phyloP scores from a whole-genome alignment of 2,113 vertebrate genomes.

The Rhinolophus sinicus region DNA sequence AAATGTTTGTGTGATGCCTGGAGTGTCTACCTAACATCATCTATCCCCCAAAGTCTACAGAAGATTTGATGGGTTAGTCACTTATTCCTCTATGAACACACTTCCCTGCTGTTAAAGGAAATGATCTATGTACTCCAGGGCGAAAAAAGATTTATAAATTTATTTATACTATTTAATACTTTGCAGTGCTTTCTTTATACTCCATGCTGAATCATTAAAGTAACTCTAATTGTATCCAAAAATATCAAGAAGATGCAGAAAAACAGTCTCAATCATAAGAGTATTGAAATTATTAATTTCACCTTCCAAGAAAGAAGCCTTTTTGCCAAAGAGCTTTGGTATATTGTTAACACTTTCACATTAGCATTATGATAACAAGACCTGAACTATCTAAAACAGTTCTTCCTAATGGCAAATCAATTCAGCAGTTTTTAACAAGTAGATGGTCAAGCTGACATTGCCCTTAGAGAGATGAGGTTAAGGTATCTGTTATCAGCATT shows the following conservation, averaged over 20 bases:
- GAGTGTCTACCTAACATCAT: conserved; percentile 57
- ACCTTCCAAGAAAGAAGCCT: conserved; percentile 65
- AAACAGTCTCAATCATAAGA: conserved; percentile 38
- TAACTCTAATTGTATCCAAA: conserved; percentile 69
- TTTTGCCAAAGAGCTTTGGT: conserved; percentile 53
- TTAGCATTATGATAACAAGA: conserved; percentile 62
- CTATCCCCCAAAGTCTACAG: conserved; percentile 54
- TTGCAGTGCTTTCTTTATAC: conserved; percentile 55
- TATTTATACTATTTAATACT: conserved; percentile 60
- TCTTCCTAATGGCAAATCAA: conserved; percentile 66
- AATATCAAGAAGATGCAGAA: conserved; percentile 14
- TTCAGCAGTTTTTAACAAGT: conserved; percentile 74
- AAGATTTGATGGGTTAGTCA: conserved; percentile 65
- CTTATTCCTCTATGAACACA: conserved; percentile 70
- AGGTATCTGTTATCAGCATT: conserved; percentile 59
- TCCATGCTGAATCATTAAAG: conserved; percentile 69
- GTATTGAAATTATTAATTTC: conserved; percentile 64
- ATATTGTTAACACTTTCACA: conserved; percentile 65
- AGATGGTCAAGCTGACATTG: conserved; percentile 63
- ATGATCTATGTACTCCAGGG: conserved; percentile 60
- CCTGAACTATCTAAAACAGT: conserved; percentile 69
- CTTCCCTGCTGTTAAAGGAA: conserved; percentile 68
- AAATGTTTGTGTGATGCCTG: conserved; percentile 26
- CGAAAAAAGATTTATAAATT: conserved; percentile 51
- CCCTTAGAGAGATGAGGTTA: conserved; percentile 71